These are phyloP conservation scores for Aurelia aurita complex sp. Pacific DNA, from an alignment of 30 jellyfish, hydroid and myxozoan species.

Conservation along the genomic window DNA sequence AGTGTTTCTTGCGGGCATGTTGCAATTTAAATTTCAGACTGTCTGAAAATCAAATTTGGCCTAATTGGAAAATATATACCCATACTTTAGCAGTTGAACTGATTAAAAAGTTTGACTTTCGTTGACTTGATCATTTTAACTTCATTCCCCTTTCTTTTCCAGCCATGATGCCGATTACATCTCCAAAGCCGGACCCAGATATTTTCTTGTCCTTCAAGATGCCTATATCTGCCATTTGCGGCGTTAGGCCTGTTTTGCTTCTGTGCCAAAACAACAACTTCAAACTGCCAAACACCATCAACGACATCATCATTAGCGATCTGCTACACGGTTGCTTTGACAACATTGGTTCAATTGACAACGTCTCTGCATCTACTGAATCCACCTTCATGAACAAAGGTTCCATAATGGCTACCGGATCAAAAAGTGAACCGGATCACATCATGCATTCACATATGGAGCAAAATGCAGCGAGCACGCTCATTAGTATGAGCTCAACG, in stretches of 20 bases:
- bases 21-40: too few species aligned
- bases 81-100: too few species aligned
- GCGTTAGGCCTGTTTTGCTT: slow-evolving; percentile 90
- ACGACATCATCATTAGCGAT: slow-evolving; percentile 88
- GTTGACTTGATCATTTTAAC: too few species aligned
- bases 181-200: slow-evolving; percentile 76
- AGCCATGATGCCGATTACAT: slow-evolving; percentile 59
- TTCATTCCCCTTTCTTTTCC: background rate
- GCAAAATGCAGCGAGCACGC: slow-evolving; percentile 87
- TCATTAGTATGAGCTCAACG: slow-evolving; percentile 74
- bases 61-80: too few species aligned
- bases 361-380: slow-evolving; percentile 39
- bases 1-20: too few species aligned
- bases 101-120: too few species aligned
- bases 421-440: slow-evolving; percentile 35
- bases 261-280: slow-evolving; percentile 79
- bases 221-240: slow-evolving; percentile 88
- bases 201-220: slow-evolving; percentile 61
- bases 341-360: slow-evolving; percentile 22
- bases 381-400: slow-evolving; percentile 60
- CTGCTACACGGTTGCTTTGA: slow-evolving; percentile 85
- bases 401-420: slow-evolving; percentile 78
- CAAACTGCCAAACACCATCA: slow-evolving; percentile 80
- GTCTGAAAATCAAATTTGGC: too few species aligned
- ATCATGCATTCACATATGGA: slow-evolving; percentile 64